Base-by-base conservation (phyloP, 2,888 invertebrate species). In the Drosophila fungiperda region DNA sequence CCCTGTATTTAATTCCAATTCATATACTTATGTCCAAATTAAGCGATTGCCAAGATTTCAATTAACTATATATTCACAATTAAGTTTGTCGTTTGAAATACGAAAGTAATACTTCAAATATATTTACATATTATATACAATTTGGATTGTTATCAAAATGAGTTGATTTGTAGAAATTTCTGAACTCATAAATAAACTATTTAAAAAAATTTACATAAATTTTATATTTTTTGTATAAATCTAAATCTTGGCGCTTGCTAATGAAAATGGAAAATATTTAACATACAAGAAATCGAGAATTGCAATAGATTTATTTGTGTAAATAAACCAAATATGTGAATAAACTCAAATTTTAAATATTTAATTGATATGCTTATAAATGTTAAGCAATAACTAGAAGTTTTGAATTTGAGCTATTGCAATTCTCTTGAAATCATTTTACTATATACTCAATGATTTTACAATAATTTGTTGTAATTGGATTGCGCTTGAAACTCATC, bases 31-130 rank as follows among this genome's bases (percentile, higher is more conserved):
- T 45, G 48, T 59, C 29, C 32, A 32, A 48, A 57, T 35, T 40
- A 11, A 54, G 55, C 54, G 11, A 61, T 60, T 54, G 53, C 61
- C 66, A 66, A 72, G 8, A 42, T 60, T 63, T 68, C 20, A 67
- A 76, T 76, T 75, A 55, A 20, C 1, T 42, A 23, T 57, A 38
- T 59, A n/a, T 50, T 40, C 15, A 45, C 15, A 67, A 50, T 42
- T 55, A 67, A 35, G 66, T 72, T 72, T 45, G n/a, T 33, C 38
- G 57, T 67, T 70, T 70, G 20, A 36, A 60, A 70, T 65, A 76
- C 42, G 33, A 29, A 64, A 42, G 17, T 52, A 17, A 26, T 53
- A 53, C 45, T 48, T 59, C 23, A 59, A 45, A 54, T 42, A 42
- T 45, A 52, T 48, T 29, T 29, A 23, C 23, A 48, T 32, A n/a